A percentile compares a stretch with the other conserved stretches of the same genome.
These are phyloP conservation scores for Chorisops tibialis DNA, from an alignment of 2,888 invertebrate genomes.

Conservation along the genomic window DNA sequence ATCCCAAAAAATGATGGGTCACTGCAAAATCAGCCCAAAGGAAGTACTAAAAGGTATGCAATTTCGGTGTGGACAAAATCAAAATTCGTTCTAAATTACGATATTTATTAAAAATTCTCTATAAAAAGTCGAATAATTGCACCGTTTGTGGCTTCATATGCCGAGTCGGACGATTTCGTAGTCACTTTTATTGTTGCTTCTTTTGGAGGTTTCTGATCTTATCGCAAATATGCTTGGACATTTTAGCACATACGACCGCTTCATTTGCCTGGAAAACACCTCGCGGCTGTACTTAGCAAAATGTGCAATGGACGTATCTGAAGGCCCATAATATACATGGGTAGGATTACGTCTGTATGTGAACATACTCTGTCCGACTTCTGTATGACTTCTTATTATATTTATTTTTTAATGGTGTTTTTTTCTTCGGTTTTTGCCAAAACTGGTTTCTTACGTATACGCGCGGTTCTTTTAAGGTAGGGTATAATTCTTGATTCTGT, in stretches of 20 bases:
- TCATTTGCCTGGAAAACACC: constrained; percentile 23
- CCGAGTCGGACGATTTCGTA: too few species aligned
- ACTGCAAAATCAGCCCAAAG: too few species aligned
- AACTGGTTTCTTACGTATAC: constrained; percentile 9
- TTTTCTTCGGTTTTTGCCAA: neutral
- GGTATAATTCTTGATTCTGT: too few species aligned
- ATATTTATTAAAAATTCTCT: too few species aligned
- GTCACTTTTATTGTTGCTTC: too few species aligned
- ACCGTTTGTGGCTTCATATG: too few species aligned
- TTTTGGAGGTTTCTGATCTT: constrained; percentile 4
- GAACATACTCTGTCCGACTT: neutral
- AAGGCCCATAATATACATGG: neutral
- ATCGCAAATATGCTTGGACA: constrained; percentile 23
- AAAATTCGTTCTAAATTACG: too few species aligned
- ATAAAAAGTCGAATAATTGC: too few species aligned
- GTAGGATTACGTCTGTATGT: neutral
- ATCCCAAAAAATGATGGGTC: too few species aligned
- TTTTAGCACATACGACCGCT: constrained; percentile 19
- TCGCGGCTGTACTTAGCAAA: constrained; percentile 17
- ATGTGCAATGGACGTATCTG: neutral
- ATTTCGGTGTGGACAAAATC: too few species aligned
- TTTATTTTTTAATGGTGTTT: neutral
- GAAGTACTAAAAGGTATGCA: too few species aligned
- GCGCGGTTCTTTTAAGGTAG: too few species aligned
- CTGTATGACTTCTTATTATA: constrained; percentile 10